These are phyloP conservation scores for Sitta carolinensis DNA, from an alignment of 2,797 vertebrate genomes.

Conservation along the genomic window DNA sequence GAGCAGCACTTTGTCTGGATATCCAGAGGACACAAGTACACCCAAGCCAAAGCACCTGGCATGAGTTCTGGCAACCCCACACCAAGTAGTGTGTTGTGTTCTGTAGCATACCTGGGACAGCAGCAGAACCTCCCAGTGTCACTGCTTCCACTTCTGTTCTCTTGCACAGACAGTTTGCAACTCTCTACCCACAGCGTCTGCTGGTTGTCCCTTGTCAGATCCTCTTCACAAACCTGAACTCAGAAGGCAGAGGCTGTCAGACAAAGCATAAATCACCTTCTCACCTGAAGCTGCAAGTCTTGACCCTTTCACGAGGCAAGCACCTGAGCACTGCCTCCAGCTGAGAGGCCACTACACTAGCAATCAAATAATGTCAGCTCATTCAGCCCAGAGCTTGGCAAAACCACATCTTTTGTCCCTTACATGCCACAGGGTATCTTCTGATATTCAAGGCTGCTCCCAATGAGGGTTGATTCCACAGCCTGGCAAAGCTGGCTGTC, in stretches of 20 bases:
- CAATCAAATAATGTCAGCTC: neutral
- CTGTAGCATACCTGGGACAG: neutral
- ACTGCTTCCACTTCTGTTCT: neutral
- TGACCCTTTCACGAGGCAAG: neutral
- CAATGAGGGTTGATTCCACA: neutral
- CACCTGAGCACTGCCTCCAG: neutral
- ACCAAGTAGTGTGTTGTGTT: rapidly evolving
- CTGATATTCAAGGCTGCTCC: neutral
- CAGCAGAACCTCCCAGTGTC: neutral
- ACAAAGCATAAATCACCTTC: neutral
- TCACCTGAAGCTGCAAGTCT: neutral
- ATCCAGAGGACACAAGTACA: neutral
- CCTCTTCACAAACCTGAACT: neutral
- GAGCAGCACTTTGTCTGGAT: rapidly evolving
- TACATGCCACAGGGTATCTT: neutral
- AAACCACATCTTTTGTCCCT: neutral
- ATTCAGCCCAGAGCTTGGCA: neutral
- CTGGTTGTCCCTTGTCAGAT: neutral
- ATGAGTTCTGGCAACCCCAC: neutral
- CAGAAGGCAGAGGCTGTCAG: neutral
- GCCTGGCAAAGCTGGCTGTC: neutral
- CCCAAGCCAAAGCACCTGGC: neutral
- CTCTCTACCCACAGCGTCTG: neutral
- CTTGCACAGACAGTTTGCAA: neutral
- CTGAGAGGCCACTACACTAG: neutral